These are phyloP conservation scores for Drosophila sucinea DNA, from an alignment of 1,140 invertebrate genomes.

Conservation along the genomic window DNA sequence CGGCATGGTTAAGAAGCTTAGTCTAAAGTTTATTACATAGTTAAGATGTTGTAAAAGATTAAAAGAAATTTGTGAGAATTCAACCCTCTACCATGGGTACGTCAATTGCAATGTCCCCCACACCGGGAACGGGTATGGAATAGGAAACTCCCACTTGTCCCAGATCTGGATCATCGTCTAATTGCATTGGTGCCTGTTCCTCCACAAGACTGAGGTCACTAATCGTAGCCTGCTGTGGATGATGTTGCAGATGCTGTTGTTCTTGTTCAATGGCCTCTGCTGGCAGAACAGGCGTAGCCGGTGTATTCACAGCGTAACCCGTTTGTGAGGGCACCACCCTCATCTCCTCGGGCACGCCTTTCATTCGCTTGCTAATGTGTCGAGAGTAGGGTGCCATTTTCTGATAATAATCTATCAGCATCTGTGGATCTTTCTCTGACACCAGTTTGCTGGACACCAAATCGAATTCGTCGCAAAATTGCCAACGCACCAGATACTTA, in stretches of 20 bases:
- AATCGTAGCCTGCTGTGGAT: background rate
- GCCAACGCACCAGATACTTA: constrained; percentile 77
- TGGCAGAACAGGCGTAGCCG: background rate
- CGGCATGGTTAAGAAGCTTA: constrained; percentile 11
- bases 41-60: constrained; percentile 23
- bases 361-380: constrained; percentile 60
- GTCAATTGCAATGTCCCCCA: constrained; percentile 75
- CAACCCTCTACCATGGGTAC: constrained; percentile 66
- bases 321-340: constrained; percentile 43
- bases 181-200: constrained; percentile 42
- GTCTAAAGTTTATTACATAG: constrained; percentile 23
- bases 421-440: constrained; percentile 68
- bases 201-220: constrained; percentile 24
- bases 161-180: constrained; percentile 45
- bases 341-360: constrained; percentile 70
- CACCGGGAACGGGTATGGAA: constrained; percentile 75
- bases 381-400: constrained; percentile 70
- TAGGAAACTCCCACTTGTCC: constrained; percentile 65
- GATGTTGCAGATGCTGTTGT: constrained; percentile 19
- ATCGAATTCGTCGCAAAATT: constrained; percentile 76
- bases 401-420: constrained; percentile 77
- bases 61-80: constrained; percentile 5
- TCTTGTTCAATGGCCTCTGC: constrained; percentile 27
- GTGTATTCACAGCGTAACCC: constrained; percentile 37
- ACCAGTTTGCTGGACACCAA: constrained; percentile 63